Evolutionary conservation across 2,888 invertebrate genomes (phyloP), one percentile per base, ranked within the genome.

Genomic region (Drosophila niveifrons): DNA sequence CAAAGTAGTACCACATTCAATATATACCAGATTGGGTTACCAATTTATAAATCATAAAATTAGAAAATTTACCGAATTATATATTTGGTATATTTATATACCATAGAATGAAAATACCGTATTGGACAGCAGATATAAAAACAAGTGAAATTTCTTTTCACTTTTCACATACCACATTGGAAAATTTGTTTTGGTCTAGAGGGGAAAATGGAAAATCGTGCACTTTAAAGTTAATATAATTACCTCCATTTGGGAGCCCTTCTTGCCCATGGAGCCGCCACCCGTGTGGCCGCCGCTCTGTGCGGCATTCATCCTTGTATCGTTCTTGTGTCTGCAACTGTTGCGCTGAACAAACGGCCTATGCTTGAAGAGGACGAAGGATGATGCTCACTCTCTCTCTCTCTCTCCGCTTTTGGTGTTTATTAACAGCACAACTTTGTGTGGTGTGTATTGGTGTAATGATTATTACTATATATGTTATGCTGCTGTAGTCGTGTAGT

Each of bases 211-310:
- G 11, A 15, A 9, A 43, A 28, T 34, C 18, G 66, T 74, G 71
- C 58, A 67, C 69, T 78, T 72, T 57, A 77, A 81, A 71, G 71
- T 64, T 69, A 70, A 78, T 73, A 86, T 73, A 81, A 80, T 92
- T 92, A 92, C 92, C 92, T 92, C 92, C 90, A 92, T 90, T 85
- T 92, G 92, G 51, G 92, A 92, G 78, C 93, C 92, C 79, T 92
- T 92, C 83, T 92, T 92, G 76, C 92, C 91, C 82, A 92, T 88
- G 46, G 92, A 91, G 56, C 92, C 90, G 56, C 91, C 90, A 47
- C 82, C 78, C 39, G 92, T 83, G 76, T 92, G 92, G 66, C 92
- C 92, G 62, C 92, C 92, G 85, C 92, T 92, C 68, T 92, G 92
- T 78, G 92, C 92, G 68, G 93, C 92, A 86, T 92, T 92, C 92